Base-by-base conservation (phyloP, 2,888 invertebrate genomes). In the Kryphioiulus occultus region DNA sequence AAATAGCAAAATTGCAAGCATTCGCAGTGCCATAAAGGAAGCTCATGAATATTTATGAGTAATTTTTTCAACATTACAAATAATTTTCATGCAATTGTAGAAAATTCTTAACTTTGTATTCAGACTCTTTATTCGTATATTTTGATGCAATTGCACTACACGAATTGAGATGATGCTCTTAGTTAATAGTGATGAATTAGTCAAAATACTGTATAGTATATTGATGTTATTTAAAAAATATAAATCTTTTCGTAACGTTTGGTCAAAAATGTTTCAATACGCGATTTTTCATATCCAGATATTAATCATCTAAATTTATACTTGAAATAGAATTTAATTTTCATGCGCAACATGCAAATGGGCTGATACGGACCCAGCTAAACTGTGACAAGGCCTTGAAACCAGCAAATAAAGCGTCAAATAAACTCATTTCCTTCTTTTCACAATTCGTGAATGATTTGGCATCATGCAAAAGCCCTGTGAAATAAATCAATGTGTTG, bases 401-500 rank as follows among this genome's bases (percentile, higher is more conserved):
- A 30, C 78, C 2, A 30, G 10, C 78, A 30, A 26, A 78, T 78
- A 78, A 26, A 15, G 26, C 30, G 78, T 78, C 30, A 78, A 30
- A 78, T 78, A 78, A 78, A 78, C 30, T 26, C 78, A 78, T 78
- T 78, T 78, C 78, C 78, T 78, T 9, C 15, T 26, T 17, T 30
- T 78, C 17, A 30, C 78, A 78, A 78, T 78, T 30, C 78, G 12
- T 10, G 26, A 22, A 68, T 68, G 10, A 26, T 68, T 68, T 68
- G 68, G 78, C 78, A 78, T 78, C 78, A 30, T 30, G 30, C 1
- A 22, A 68, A 68, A 68, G 68, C 22, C 26, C 9, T 26, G 26
- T 68, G 68, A 68, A 68, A 35, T 35, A 44, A 53, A 30, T 78
- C 30, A 78, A 78, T 78, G 78, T 30, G 78, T 78, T 78, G 78